These are phyloP conservation scores for Orthonychiurus folsomi DNA, from an alignment of 2,888 invertebrate species.

Conservation along the genomic window DNA sequence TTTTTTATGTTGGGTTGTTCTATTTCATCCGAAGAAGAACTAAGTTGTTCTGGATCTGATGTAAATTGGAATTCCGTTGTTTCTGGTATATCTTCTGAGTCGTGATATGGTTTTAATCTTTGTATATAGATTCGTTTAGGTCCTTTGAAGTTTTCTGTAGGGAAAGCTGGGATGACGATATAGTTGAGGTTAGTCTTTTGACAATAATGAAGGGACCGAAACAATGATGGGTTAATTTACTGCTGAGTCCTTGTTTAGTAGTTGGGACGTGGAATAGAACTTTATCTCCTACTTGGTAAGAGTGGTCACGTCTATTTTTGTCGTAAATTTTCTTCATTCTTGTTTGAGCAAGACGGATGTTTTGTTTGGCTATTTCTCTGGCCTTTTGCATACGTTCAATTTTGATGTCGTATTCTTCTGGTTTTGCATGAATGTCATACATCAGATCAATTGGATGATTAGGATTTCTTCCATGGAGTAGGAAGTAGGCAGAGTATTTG, in stretches of 20 bases:
- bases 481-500: conserved; percentile 20
- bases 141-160: neutral
- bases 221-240: neutral
- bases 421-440: neutral
- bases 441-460: conserved; percentile 21
- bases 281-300: neutral
- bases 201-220: conserved; percentile 4
- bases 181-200: conserved; percentile 1
- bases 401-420: neutral
- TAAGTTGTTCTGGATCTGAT: too few relatives aligned
- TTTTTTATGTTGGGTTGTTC: too few relatives aligned
- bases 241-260: neutral
- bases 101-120: neutral
- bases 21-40: too few relatives aligned
- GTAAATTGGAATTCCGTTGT: too few relatives aligned
- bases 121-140: conserved; percentile 5
- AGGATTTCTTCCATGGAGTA: conserved; percentile 26
- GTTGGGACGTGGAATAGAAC: neutral
- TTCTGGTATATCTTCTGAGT: too few relatives aligned
- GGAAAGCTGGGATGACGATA: neutral
- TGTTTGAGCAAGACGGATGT: neutral
- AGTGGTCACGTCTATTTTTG: neutral
- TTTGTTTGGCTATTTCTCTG: neutral
- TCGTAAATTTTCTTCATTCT: neutral
- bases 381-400: neutral